These are phyloP conservation scores for Erythrocercus mccallii DNA, from an alignment of 2,113 vertebrate genomes.

Conservation along the genomic window DNA sequence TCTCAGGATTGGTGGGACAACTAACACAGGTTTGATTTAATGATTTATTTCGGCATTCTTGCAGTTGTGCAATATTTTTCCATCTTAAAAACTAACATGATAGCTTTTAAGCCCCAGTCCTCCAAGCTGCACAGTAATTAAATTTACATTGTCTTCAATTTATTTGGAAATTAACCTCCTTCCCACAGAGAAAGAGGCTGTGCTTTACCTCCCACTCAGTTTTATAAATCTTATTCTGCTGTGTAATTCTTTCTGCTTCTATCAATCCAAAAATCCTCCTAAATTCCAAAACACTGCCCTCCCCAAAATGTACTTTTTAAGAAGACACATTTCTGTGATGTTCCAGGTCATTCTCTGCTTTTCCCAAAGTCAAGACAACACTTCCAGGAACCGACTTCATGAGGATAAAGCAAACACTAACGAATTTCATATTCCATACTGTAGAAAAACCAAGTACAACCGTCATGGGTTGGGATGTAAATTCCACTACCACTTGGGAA, in stretches of 20 bases:
- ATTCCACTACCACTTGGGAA: neutral
- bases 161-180: constrained; percentile 50
- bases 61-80: constrained; percentile 22
- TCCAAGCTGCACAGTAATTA: constrained; percentile 24
- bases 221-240: neutral
- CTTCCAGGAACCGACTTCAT: neutral
- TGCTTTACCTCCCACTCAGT: constrained; percentile 24
- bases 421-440: neutral
- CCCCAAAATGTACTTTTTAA: neutral
- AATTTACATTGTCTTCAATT: constrained; percentile 52
- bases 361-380: neutral
- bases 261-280: neutral
- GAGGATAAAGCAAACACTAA: neutral
- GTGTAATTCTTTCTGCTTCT: neutral
- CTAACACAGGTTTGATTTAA: neutral
- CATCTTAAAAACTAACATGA: constrained; percentile 22
- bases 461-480: neutral
- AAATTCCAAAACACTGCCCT: neutral
- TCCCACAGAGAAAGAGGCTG: constrained; percentile 5
- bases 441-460: neutral
- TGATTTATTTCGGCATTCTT: neutral
- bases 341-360: neutral
- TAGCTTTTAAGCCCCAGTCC: constrained; percentile 9
- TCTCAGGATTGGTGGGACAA: neutral
- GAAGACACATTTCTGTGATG: neutral